Percentiles rank a stretch among this genome's conserved stretches.
Conservation (phyloP, 2,113 vertebrate species). For the Podocnemis expansa region DNA sequence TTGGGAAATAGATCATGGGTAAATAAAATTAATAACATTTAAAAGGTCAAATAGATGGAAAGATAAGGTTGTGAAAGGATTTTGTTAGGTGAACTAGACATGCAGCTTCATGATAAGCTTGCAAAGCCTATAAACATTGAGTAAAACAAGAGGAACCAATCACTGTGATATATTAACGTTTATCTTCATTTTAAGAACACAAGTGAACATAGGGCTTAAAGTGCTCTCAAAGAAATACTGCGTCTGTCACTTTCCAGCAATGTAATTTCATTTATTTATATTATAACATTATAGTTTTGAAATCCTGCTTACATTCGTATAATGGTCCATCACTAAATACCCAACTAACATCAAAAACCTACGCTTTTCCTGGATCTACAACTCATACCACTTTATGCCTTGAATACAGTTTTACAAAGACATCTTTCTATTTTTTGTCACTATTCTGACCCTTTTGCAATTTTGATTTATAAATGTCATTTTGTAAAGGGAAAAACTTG, state of each 20-base stretch:
- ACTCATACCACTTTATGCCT: constrained; percentile 18
- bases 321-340: neutral
- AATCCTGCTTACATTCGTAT: constrained; percentile 14
- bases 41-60: neutral
- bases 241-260: neutral
- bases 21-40: constrained; percentile 12
- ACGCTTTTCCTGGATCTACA: constrained; percentile 15
- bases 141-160: constrained; percentile 34
- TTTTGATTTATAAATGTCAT: neutral
- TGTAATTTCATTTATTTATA: constrained; percentile 1
- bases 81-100: neutral
- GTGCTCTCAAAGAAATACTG: neutral
- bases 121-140: neutral
- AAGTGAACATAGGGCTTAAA: constrained; percentile 46
- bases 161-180: neutral
- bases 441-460: constrained; percentile 39
- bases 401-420: neutral
- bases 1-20: neutral
- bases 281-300: neutral
- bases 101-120: neutral
- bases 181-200: constrained; percentile 22
- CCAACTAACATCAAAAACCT: neutral
- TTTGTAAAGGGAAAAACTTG: constrained; percentile 39
- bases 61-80: neutral
- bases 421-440: neutral